Conservation (phyloP, 2,797 vertebrate species). For the Cheirogaleus major region DNA sequence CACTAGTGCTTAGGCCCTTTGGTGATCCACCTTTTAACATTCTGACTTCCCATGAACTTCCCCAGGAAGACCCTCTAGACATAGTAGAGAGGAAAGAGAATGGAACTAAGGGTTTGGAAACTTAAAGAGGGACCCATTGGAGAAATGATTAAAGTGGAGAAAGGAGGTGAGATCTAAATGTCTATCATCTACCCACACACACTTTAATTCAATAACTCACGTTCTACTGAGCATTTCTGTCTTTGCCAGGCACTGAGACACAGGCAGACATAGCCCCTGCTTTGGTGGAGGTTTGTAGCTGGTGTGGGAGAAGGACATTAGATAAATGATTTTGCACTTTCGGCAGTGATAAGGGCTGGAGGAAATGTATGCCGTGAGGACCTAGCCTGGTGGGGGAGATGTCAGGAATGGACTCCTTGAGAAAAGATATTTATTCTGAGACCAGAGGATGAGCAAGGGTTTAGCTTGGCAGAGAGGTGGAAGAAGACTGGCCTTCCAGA, state of each 20-base stretch:
- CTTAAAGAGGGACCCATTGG: neutral
- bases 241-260: neutral
- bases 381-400: neutral
- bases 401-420: neutral
- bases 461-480: neutral
- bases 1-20: neutral
- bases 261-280: too few relatives aligned
- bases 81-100: neutral
- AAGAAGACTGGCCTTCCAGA: neutral
- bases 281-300: neutral
- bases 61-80: neutral
- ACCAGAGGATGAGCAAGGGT: neutral
- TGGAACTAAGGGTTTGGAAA: neutral
- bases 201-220: rapidly evolving
- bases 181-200: too few relatives aligned
- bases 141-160: neutral
- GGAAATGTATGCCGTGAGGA: neutral
- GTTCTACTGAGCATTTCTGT: neutral
- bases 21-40: neutral
- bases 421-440: neutral
- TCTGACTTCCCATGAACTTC: neutral
- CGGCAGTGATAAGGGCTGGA: neutral
- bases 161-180: neutral
- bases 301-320: neutral
- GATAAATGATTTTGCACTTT: neutral